Percentiles rank a stretch among this genome's conserved stretches.
phyloP scores from a whole-genome alignment of 2,888 invertebrate species.

The Lycia hirtaria region DNA sequence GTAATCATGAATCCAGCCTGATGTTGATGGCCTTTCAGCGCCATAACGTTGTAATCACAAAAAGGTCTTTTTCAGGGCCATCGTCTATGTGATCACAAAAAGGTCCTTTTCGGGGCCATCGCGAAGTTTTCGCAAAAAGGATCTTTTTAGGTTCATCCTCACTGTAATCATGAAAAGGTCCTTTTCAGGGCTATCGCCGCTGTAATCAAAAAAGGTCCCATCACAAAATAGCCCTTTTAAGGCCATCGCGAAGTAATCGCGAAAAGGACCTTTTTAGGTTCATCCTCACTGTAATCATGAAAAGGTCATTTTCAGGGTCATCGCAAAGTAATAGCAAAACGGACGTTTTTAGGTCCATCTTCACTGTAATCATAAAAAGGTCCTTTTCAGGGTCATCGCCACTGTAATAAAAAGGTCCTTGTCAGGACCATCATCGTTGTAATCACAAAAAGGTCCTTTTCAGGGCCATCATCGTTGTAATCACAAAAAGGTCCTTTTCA shows the following conservation, averaged over 20 bases:
- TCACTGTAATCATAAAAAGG: neutral
- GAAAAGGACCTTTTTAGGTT: too few relatives aligned
- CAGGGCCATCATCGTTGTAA: conserved; percentile 26
- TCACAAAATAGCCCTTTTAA: too few relatives aligned
- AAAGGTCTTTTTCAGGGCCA: neutral
- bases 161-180: neutral
- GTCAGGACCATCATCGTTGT: conserved; percentile 22
- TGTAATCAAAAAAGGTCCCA: neutral
- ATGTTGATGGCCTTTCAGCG: conserved; percentile 21
- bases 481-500: conserved; percentile 24
- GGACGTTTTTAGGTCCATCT: neutral
- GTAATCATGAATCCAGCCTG: neutral
- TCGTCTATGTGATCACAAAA: too few relatives aligned
- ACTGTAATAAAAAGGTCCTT: conserved; percentile 28
- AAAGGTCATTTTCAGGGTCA: neutral
- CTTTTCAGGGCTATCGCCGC: neutral
- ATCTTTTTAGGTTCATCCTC: too few relatives aligned
- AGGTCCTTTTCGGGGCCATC: too few relatives aligned
- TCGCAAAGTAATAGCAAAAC: neutral
- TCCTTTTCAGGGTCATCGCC: neutral
- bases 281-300: neutral
- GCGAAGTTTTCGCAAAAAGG: too few relatives aligned
- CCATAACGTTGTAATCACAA: conserved; percentile 3
- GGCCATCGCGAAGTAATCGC: too few relatives aligned
- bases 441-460: conserved; percentile 34